Base-by-base conservation (phyloP, 2,797 vertebrate genomes). In the Denticeps clupeoides region DNA sequence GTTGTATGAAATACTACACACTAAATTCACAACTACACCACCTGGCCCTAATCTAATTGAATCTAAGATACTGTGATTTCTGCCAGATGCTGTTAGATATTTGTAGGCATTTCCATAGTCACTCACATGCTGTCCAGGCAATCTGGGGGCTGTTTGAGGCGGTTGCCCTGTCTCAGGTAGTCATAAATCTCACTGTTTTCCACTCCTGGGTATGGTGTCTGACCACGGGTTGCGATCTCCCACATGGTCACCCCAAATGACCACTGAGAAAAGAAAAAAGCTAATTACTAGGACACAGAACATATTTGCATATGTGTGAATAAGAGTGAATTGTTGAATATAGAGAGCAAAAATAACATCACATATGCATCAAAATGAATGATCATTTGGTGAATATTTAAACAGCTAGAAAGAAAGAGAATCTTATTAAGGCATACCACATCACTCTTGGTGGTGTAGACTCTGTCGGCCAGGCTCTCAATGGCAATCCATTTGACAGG, bases 111-210 rank as follows among this genome's bases (percentile, higher is more conserved):
- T n/a, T n/a, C n/a, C n/a, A n/a, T n/a, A 7, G 11, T 13, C 40
- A 66, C 90, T 87, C 66, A 94, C 90, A 94, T 80, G 74, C 75
- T 79, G 59, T 93, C 90, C 68, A 92, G 82, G 58, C 91, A 94
- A 74, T 92, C 89, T 1, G 82, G 82, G 8, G 91, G 90, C 67
- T 92, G 89, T 55, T 92, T 91, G 40, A 93, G 86, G 16, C 90
- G 88, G 63, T 93, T 89, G 2, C 90, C 90, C 54, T 92, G 89
- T 23, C 87, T 80, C 70, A 95, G 65, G 52, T 90, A 93, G 66
- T 93, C 90, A 1, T 93, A 93, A 64, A 95, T 91, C 69, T 95
- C 91, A 1, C 90, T 91, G 84, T 95, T 93, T 58, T 93, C 90
- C 15, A 95, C 89, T 0, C 91, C 90, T 0, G 91, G 91, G 58